phyloP scores from a whole-genome alignment of 2,888 invertebrate species.

The Phrixothrix hirtus region DNA sequence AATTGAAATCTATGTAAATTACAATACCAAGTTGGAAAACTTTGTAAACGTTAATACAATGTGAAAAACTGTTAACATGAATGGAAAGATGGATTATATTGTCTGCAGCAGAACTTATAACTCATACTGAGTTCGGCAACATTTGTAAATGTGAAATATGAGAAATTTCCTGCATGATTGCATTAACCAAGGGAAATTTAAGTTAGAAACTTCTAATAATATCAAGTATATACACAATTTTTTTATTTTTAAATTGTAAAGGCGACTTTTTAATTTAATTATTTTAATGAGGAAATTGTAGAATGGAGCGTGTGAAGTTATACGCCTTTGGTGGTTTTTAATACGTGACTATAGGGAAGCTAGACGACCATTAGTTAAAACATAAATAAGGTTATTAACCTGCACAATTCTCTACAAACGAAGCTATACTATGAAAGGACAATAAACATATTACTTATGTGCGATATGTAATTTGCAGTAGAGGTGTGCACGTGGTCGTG shows the following conservation, averaged over 20 bases:
- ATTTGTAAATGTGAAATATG: slow-evolving; percentile 30
- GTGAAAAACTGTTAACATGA: slow-evolving; percentile 33
- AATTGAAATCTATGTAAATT: slow-evolving; percentile 22
- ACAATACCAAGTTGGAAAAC: slow-evolving; percentile 24
- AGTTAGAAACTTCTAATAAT: no score
- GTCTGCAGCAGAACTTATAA: slow-evolving; percentile 32
- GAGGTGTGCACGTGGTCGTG: slow-evolving; percentile 44
- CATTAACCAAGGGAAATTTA: no score
- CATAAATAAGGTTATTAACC: slow-evolving; percentile 21
- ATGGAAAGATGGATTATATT: slow-evolving; percentile 36
- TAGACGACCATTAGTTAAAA: slow-evolving; percentile 3
- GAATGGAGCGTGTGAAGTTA: slow-evolving; percentile 7
- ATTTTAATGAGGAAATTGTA: no score
- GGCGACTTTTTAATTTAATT: no score
- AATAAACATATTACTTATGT: slow-evolving; percentile 38
- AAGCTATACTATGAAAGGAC: slow-evolving; percentile 31
- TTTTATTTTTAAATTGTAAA: no score
- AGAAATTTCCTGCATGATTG: slow-evolving; percentile 27
- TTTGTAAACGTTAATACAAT: slow-evolving; percentile 28
- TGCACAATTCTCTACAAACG: slow-evolving; percentile 17
- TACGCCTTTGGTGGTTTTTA: slow-evolving; percentile 9
- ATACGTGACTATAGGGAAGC: slow-evolving; percentile 10
- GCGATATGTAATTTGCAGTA: slow-evolving; percentile 42
- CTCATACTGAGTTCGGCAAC: slow-evolving; percentile 23
- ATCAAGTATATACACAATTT: no score